phyloP scores from a whole-genome alignment of 2,888 invertebrate genomes.

The Octodonta nipae region DNA sequence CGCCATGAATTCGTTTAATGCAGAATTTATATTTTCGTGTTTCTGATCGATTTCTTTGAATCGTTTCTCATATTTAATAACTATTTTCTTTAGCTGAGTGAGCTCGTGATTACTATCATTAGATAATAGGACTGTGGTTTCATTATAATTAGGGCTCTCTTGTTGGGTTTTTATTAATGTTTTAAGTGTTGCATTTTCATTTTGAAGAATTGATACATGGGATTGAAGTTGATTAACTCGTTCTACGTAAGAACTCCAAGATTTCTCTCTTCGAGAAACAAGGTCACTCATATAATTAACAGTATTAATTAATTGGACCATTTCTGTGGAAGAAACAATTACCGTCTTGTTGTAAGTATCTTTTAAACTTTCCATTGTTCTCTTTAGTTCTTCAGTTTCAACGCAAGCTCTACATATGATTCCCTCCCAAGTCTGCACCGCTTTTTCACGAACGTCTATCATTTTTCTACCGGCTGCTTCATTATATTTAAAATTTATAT shows the following conservation, averaged over 20 bases:
- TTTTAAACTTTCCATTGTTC: constrained; percentile 16
- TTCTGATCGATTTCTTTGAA: too few species aligned
- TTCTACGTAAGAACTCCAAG: constrained; percentile 20
- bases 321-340: too few species aligned
- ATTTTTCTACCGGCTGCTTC: constrained; percentile 23
- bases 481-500: constrained; percentile 28
- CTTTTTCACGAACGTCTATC: constrained; percentile 26
- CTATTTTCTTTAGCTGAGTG: constrained; percentile 22
- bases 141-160: neutral
- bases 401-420: constrained; percentile 22
- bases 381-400: constrained; percentile 20
- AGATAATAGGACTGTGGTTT: neutral
- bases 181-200: constrained; percentile 18
- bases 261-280: constrained; percentile 20
- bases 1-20: too few species aligned
- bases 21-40: too few species aligned
- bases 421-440: constrained; percentile 26
- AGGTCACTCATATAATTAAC: constrained; percentile 23
- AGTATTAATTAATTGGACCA: constrained; percentile 21
- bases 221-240: constrained; percentile 18
- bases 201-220: constrained; percentile 17
- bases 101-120: constrained; percentile 4
- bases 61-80: constrained; percentile 23
- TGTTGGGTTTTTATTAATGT: constrained; percentile 10
- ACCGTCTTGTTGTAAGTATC: constrained; percentile 17